Percentiles rank a stretch among this genome's conserved stretches.
Evolutionary conservation across 64 coral and sea anemone genomes (phyloP).

Genomic region (Orbicella faveolata): DNA sequence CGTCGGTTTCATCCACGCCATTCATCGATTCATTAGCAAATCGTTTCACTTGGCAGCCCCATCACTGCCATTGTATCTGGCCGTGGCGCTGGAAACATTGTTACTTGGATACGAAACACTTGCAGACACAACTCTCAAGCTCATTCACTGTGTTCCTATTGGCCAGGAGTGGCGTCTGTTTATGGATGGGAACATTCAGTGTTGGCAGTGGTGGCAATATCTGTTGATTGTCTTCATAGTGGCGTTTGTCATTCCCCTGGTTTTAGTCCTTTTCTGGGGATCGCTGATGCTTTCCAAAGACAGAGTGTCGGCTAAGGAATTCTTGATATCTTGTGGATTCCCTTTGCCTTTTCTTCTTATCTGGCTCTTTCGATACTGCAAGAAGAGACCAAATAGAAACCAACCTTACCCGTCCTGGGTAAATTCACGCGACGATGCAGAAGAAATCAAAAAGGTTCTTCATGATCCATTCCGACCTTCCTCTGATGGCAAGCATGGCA

Average conservation of each 20-base stretch:
- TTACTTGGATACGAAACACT: constrained; percentile 74
- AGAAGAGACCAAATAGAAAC: not conserved
- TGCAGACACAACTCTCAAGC: constrained; percentile 50
- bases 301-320: constrained; percentile 42
- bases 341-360: constrained; percentile 52
- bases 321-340: constrained; percentile 52
- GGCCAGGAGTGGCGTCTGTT: constrained; percentile 23
- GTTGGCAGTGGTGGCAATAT: constrained; percentile 85
- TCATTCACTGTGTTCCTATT: constrained; percentile 54
- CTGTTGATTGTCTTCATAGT: constrained; percentile 47
- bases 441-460: constrained; percentile 43
- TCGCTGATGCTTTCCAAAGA: constrained; percentile 44
- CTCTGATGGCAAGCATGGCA: constrained; percentile 4
- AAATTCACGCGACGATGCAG: not conserved
- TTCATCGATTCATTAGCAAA: constrained; percentile 8
- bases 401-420: not conserved
- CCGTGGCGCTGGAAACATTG: constrained; percentile 54
- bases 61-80: constrained; percentile 35
- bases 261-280: constrained; percentile 55
- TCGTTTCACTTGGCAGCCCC: not conserved
- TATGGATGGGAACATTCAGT: constrained; percentile 64
- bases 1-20: constrained; percentile 15
- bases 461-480: constrained; percentile 51
- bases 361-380: constrained; percentile 9
- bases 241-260: constrained; percentile 54